phyloP scores from a whole-genome alignment of 30 jellyfish, hydroid and myxozoan species.

The Pelagia noctiluca region DNA sequence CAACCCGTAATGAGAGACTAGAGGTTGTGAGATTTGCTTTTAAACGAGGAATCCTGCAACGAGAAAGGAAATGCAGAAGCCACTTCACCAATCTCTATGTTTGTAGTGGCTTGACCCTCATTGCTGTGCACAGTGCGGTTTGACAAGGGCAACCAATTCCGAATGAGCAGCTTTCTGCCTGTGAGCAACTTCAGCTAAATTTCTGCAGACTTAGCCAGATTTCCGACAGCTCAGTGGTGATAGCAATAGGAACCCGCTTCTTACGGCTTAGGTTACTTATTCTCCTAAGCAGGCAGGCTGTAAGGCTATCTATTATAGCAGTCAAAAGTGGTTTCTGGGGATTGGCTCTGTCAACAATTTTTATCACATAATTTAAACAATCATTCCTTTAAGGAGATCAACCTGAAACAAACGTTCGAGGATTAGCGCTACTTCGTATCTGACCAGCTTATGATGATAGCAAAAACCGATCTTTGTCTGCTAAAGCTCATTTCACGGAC shows the following conservation, averaged over 20 bases:
- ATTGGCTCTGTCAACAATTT: conserved; percentile 72
- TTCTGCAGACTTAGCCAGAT: conserved; percentile 67
- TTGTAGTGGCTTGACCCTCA: conserved; percentile 56
- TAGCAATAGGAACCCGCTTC: conserved; percentile 59
- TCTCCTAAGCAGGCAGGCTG: conserved; percentile 47
- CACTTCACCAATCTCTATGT: conserved; percentile 7
- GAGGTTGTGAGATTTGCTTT: too few relatives aligned
- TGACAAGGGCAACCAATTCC: conserved; percentile 33
- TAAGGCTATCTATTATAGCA: conserved; percentile 45
- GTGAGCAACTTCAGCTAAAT: conserved; percentile 23
- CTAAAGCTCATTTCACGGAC: too few relatives aligned
- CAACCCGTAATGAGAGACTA: too few relatives aligned
- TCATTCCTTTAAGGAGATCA: conserved; percentile 68
- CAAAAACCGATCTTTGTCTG: conserved; percentile 2
- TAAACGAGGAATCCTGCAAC: conserved; percentile 32
- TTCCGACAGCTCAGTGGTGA: conserved; percentile 80
- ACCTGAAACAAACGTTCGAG: conserved; percentile 50
- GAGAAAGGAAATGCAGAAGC: conserved; percentile 41
- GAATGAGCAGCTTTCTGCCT: conserved; percentile 14
- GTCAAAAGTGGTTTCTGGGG: conserved; percentile 33
- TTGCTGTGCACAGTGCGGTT: conserved; percentile 20
- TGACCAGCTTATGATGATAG: conserved; percentile 43
- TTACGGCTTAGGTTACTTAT: conserved; percentile 66
- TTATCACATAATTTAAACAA: conserved; percentile 72
- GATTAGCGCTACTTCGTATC: conserved; percentile 60